phyloP scores from a whole-genome alignment of 2,113 vertebrate species.

The Chlamydotis undulata region DNA sequence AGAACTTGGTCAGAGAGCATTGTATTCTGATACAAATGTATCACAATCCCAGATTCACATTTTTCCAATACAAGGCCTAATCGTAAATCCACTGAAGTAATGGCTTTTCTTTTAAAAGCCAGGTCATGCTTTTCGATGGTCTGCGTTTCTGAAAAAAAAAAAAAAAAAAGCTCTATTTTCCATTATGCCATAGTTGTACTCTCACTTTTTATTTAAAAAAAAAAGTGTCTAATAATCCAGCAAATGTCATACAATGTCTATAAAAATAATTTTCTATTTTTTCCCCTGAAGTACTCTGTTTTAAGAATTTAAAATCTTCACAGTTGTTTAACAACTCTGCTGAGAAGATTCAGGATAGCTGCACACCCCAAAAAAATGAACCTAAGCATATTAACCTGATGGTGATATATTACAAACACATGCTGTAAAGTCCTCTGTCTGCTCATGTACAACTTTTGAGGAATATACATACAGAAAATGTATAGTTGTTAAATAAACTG shows the following conservation, averaged over 20 bases:
- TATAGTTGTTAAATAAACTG: constrained; percentile 7
- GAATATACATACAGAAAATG: neutral
- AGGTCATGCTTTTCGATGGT: neutral
- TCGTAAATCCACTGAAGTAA: neutral
- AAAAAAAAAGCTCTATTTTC: neutral
- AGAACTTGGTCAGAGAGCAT: neutral
- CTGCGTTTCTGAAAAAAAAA: neutral
- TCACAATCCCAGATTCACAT: neutral
- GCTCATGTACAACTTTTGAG: neutral
- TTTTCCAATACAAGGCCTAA: neutral
- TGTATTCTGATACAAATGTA: neutral
- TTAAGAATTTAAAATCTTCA: neutral
- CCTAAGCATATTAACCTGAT: neutral
- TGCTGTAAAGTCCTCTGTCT: neutral
- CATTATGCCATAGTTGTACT: neutral
- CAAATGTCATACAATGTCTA: neutral
- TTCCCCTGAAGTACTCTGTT: neutral
- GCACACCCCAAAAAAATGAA: neutral
- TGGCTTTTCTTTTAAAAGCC: neutral
- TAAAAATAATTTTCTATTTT: neutral
- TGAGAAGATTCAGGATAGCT: neutral
- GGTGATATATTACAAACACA: neutral
- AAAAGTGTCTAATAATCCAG: neutral
- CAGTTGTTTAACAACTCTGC: neutral
- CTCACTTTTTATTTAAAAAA: neutral